These are phyloP conservation scores for Zophobas morio DNA, from an alignment of 1,140 invertebrate genomes.

Conservation along the genomic window DNA sequence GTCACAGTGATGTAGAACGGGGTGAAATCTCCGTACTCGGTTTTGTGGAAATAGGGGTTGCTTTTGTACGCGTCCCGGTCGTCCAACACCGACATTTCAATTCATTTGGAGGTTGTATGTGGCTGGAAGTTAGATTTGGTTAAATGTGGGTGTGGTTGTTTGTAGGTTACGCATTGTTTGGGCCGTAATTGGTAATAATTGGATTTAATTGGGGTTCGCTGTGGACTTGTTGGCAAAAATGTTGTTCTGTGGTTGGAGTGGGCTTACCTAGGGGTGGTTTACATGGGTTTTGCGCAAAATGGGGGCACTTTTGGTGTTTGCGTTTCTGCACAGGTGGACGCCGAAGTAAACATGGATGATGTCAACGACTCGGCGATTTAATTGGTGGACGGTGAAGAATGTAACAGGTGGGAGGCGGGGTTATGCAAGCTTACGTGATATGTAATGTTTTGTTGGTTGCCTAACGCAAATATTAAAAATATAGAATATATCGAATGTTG, in stretches of 20 bases:
- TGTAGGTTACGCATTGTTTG: neutral
- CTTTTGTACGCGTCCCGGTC: slow-evolving; percentile 77
- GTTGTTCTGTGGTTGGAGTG: neutral
- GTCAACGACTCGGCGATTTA: neutral
- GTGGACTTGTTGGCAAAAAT: neutral
- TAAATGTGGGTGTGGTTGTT: neutral
- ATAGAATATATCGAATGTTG: no score
- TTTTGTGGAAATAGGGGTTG: slow-evolving; percentile 76
- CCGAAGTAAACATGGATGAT: slow-evolving; percentile 13
- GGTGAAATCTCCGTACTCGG: slow-evolving; percentile 73
- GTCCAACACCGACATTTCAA: slow-evolving; percentile 63
- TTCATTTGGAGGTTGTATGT: neutral
- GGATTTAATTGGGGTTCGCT: neutral
- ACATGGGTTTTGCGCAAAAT: neutral
- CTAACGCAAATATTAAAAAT: neutral
- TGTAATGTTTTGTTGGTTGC: neutral
- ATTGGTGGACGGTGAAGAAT: neutral
- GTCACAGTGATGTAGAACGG: slow-evolving; percentile 81
- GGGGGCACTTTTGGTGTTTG: neutral
- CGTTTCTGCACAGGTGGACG: neutral
- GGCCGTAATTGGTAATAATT: slow-evolving; percentile 8
- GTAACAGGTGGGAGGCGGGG: no score
- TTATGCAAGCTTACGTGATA: neutral
- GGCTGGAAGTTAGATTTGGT: neutral
- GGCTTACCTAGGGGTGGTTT: neutral